These are phyloP conservation scores for Lycopodina hypogea DNA, from an alignment of 37 sponge, comb jelly and placozoan species.

Conservation along the genomic window DNA sequence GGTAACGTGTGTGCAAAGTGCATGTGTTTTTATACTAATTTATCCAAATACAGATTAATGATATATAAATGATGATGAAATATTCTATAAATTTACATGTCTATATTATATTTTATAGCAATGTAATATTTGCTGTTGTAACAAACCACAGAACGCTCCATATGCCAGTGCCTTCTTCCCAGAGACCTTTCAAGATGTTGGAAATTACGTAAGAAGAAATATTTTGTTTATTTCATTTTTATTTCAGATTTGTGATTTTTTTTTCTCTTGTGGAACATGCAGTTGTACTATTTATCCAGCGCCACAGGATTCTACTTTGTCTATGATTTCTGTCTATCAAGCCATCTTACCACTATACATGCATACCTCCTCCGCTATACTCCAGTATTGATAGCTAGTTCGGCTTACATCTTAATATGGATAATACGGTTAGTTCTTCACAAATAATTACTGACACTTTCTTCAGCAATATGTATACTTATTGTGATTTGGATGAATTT, in stretches of 20 bases:
- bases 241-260: too few species aligned
- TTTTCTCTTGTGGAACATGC: not conserved
- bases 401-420: conserved; percentile 22
- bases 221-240: not conserved
- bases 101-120: too few species aligned
- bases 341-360: conserved; percentile 40
- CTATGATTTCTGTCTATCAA: conserved; percentile 81
- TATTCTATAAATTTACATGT: too few species aligned
- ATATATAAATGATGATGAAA: too few species aligned
- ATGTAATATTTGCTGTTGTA: too few species aligned
- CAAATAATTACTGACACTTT: too few species aligned
- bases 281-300: conserved; percentile 72
- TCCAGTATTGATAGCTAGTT: conserved; percentile 34
- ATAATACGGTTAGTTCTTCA: not conserved
- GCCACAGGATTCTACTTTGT: conserved; percentile 61
- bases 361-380: conserved; percentile 60
- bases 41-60: too few species aligned
- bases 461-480: too few species aligned
- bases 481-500: too few species aligned
- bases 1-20: too few species aligned
- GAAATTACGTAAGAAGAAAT: conserved; percentile 47
- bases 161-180: conserved; percentile 33
- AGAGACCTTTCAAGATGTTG: conserved; percentile 32
- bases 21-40: too few species aligned
- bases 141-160: conserved; percentile 37